Evolutionary conservation across 2,888 invertebrate species (phyloP).

Genomic region (Cephalotes varians): DNA sequence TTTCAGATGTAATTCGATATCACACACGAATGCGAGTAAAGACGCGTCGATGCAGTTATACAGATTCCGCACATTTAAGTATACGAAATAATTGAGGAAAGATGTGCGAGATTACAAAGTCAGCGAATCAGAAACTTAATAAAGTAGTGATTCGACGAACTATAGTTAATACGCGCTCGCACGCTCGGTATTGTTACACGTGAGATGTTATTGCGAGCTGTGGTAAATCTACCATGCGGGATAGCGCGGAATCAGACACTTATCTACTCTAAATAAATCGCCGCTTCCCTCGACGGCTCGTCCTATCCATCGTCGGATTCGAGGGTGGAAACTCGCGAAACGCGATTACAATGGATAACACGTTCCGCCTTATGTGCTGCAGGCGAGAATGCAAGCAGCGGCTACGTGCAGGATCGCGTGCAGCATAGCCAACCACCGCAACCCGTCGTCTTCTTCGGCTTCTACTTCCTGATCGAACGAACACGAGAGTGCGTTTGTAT

Average conservation of each 20-base stretch:
- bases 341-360: constrained; percentile 70
- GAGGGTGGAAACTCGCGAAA: constrained; percentile 58
- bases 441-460: constrained; percentile 46
- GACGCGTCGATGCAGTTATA: not conserved
- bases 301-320: constrained; percentile 35
- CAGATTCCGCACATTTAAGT: not conserved
- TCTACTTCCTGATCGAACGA: constrained; percentile 53
- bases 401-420: constrained; percentile 62
- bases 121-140: constrained; percentile 4
- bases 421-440: constrained; percentile 16
- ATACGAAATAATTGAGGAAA: constrained; percentile 1
- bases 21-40: not conserved
- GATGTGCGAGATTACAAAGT: not conserved
- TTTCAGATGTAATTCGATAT: not conserved
- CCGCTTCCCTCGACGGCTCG: constrained; percentile 12
- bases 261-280: constrained; percentile 53
- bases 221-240: constrained; percentile 35
- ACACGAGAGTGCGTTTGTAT: not conserved
- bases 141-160: not conserved
- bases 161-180: not conserved
- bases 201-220: constrained; percentile 2
- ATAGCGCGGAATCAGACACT: constrained; percentile 31
- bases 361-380: constrained; percentile 52
- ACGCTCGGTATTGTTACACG: not conserved
- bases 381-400: constrained; percentile 35